Evolutionary conservation across 2,113 vertebrate species (phyloP), one percentile per base, ranked within the genome.

Genomic region (Sapajus apella): DNA sequence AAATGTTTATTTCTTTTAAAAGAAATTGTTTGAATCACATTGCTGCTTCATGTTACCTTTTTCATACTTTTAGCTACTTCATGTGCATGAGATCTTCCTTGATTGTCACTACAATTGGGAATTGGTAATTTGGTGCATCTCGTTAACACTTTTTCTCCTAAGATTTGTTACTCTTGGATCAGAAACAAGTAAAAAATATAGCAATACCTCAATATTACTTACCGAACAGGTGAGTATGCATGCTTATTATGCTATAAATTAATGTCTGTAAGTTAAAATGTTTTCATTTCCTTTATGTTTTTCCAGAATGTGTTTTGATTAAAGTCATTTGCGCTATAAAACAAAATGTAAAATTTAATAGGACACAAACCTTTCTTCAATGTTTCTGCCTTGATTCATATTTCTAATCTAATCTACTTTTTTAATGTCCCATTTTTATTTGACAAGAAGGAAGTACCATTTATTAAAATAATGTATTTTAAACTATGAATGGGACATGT

Each of bases 51-150:
- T 93, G 66, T 93, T 96, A 0, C 52, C 83, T 87, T 82, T 84
- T 6, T 61, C 14, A n/a, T 79, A 73, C 43, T 96, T 98, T 64
- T 90, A 99, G 99, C 97, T 99, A 95, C 99, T 99, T 85, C 99
- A 99, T 13, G 99, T 99, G 83, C 99, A 99, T 21, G 99, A 99
- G 96, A 99, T 99, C 14, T 99, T 99, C 98, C 99, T 99, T 93
- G 99, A 99, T 92, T 99, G 99, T 98, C 99, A 99, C 95, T 99
- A 99, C 98, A 99, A 99, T 94, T 99, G 99, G 99, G 99, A 99
- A 97, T 99, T 99, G 40, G 90, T 99, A 94, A 99, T 99, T 98
- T 99, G 99, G 99, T 99, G 99, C 97, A 99, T 99, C 98, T 99
- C 99, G 4, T 98, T 99, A 93, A 99, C 99, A n/a, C 99, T 99